Conservation (phyloP, 2,113 vertebrate species). For the Hystrix brachyura region DNA sequence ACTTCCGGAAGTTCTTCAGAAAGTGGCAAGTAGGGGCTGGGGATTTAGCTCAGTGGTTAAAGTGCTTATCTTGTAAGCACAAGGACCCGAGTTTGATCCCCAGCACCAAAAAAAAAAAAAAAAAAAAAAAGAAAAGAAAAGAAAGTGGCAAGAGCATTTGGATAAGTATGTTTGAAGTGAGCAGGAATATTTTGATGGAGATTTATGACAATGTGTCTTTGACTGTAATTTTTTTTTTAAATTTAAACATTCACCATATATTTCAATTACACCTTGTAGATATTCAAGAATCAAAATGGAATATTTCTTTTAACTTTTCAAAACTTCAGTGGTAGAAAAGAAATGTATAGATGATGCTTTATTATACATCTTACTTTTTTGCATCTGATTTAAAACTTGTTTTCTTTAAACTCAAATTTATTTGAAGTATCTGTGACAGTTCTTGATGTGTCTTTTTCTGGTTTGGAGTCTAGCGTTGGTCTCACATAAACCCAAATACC, state of each 20-base stretch:
- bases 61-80: too few relatives aligned
- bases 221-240: background rate
- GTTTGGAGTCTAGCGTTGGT: conserved; percentile 28
- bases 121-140: too few relatives aligned
- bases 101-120: too few relatives aligned
- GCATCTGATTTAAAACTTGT: background rate
- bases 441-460: conserved; percentile 49
- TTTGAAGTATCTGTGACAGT: conserved; percentile 32
- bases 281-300: background rate
- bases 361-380: background rate
- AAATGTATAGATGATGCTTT: background rate
- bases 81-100: too few relatives aligned
- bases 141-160: background rate
- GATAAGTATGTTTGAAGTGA: background rate
- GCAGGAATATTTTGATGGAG: background rate
- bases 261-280: background rate
- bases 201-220: background rate
- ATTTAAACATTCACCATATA: background rate
- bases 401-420: conserved; percentile 35
- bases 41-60: too few relatives aligned
- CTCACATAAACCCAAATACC: conserved; percentile 63
- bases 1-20: background rate
- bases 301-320: conserved; percentile 12
- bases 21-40: background rate
- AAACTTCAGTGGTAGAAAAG: conserved; percentile 40